These are phyloP conservation scores for Sibirionetta formosa DNA, from an alignment of 2,797 vertebrate genomes.

Conservation along the genomic window DNA sequence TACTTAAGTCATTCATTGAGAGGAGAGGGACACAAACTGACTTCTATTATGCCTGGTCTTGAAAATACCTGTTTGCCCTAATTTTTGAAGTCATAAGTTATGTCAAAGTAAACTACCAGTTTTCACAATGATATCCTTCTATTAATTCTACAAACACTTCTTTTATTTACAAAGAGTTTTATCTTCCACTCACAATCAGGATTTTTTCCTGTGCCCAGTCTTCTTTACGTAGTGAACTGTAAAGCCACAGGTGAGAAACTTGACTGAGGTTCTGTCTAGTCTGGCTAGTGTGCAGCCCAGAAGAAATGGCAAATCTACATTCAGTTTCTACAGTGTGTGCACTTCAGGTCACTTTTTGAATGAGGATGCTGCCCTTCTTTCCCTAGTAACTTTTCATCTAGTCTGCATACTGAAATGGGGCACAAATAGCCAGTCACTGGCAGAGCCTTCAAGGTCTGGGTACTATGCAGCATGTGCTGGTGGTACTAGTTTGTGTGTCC, in stretches of 20 bases:
- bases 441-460: not conserved
- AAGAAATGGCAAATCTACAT: not conserved
- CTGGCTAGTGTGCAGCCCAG: accelerated
- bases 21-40: not conserved
- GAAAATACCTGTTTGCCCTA: not conserved
- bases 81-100: not conserved
- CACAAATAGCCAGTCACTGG: not conserved
- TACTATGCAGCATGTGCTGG: not conserved
- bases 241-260: not conserved
- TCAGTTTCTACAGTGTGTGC: accelerated
- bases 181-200: not conserved
- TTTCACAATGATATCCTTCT: not conserved
- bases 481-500: not conserved
- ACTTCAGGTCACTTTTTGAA: not conserved
- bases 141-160: not conserved
- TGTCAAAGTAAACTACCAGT: not conserved
- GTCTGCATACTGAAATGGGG: accelerated
- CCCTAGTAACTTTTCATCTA: not conserved
- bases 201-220: too few species aligned
- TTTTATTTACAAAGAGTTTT: not conserved
- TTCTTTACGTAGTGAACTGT: not conserved
- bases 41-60: not conserved
- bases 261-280: not conserved
- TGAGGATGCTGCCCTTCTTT: not conserved
- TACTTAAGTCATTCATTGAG: not conserved